These are phyloP conservation scores for Lasiurus cinereus DNA, from an alignment of 2,113 vertebrate species.

Conservation along the genomic window DNA sequence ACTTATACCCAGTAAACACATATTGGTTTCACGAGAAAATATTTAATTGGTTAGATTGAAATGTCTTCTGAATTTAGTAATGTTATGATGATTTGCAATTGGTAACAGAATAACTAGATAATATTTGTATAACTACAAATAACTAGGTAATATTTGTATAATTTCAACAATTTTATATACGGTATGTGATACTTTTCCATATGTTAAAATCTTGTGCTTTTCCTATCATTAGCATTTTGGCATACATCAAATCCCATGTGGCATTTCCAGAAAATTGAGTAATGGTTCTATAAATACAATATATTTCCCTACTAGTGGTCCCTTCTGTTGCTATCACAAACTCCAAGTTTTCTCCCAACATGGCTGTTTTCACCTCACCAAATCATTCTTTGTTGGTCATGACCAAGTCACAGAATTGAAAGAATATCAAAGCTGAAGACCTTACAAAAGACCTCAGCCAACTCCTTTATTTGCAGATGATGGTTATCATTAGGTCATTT, in stretches of 20 bases:
- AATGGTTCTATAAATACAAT: not conserved
- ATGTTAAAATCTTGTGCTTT: constrained; percentile 19
- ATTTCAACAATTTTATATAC: not conserved
- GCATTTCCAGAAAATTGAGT: constrained; percentile 39
- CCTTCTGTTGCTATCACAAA: not conserved
- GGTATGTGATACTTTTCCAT: not conserved
- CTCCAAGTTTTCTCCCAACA: not conserved
- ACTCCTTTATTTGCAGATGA: not conserved
- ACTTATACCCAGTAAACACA: not conserved
- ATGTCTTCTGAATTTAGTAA: constrained; percentile 31
- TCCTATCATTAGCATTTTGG: constrained; percentile 8
- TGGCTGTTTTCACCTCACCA: not conserved
- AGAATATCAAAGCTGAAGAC: not conserved
- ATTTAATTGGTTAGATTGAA: not conserved
- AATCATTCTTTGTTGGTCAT: not conserved
- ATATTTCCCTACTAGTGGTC: not conserved
- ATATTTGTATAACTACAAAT: not conserved
- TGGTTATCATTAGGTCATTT: not conserved
- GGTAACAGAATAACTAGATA: not conserved
- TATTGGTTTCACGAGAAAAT: constrained; percentile 24
- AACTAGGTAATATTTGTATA: not conserved
- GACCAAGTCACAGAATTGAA: not conserved
- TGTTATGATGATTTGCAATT: not conserved
- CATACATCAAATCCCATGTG: not conserved
- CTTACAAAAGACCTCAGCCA: not conserved